Evolutionary conservation across 1,140 invertebrate genomes (phyloP), one percentile per base, ranked within the genome.

Genomic region (Trachymyrmex cornetzi): DNA sequence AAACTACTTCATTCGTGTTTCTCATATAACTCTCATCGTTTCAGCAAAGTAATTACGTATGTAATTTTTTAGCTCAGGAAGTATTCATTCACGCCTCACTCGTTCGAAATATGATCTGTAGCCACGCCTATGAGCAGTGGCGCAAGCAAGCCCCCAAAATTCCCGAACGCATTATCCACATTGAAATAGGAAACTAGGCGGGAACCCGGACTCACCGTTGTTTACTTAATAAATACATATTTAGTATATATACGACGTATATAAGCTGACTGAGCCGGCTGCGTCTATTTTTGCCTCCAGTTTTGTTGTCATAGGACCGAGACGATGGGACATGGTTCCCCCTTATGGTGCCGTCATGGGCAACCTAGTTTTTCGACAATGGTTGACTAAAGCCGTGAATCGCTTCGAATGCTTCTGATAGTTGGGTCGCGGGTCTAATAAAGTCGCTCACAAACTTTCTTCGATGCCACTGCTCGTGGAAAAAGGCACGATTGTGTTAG

Each of bases 181-280:
- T 85, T 91, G 89, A 88, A 88, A 90, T 81, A 87, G 84, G 77
- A 87, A 91, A 89, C 87, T 89, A 87, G 87, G 77, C 74, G 84
- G 91, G 88, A 90, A 93, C 92, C 90, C 89, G 89, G 90, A 89
- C 79, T 89, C 64, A 88, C 86, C 66, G 87, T 88, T 95, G 94
- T 95, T 95, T 95, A 93, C 94, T 95, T 94, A 94, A 94, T 94
- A 95, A 95, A 95, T 95, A 95, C 93, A 94, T 95, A 94, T 95
- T 94, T 94, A 92, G 94, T 94, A 91, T 34, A 69, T 90, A 93
- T 91, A 91, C 90, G 91, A 89, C 87, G 89, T 90, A 93, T 82
- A 93, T 91, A 92, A 91, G 88, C 90, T 87, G 82, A 71, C 89
- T 87, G 87, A 86, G 92, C 92, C 93, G 94, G 94, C 93, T 94